A percentile compares a stretch with the other conserved stretches of the same genome.
Evolutionary conservation across 2,888 invertebrate species (phyloP).

Genomic region (Leptopilina myrica): DNA sequence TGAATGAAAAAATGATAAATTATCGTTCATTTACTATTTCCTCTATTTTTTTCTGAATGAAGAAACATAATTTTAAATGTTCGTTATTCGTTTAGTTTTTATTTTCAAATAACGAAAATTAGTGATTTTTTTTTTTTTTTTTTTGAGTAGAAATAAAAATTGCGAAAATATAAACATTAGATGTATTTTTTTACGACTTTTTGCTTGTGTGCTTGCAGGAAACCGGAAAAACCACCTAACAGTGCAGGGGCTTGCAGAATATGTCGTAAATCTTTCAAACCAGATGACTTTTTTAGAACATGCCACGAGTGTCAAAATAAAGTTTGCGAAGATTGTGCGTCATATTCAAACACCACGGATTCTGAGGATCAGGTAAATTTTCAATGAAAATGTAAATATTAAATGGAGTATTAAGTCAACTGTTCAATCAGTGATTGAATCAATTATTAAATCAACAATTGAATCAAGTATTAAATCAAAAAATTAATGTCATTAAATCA

Average conservation of each 20-base stretch:
- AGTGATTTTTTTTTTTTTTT: neutral
- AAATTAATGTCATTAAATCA: no score
- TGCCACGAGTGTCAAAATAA: conserved; percentile 94
- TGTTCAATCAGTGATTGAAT: no score
- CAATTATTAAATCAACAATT: no score
- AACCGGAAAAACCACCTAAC: conserved; percentile 85
- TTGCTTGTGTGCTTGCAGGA: conserved; percentile 63
- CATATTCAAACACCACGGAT: conserved; percentile 90
- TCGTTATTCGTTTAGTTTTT: neutral
- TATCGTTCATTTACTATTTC: no score
- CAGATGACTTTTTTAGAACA: conserved; percentile 91
- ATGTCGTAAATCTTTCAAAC: conserved; percentile 92
- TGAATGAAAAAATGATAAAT: no score
- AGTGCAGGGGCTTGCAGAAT: conserved; percentile 88
- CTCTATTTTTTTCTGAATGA: no score
- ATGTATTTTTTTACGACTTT: no score
- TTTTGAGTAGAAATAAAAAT: no score
- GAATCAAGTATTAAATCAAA: neutral
- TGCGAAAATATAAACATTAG: no score
- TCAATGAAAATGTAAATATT: neutral
- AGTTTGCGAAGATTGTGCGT: conserved; percentile 95
- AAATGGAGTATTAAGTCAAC: no score
- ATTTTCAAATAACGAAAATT: conserved; percentile 8
- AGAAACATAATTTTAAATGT: no score
- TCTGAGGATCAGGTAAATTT: conserved; percentile 87